These are phyloP conservation scores for cat (Felis catus) DNA, from an alignment of 2,113 vertebrate genomes.

Conservation along the genomic window F.catus_Fca126_mat1.0 CM031417.1:111941501-111942000, in stretches of 20 bases:
- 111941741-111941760: not conserved
- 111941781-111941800: not conserved
- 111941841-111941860: not conserved
- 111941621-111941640: not conserved
- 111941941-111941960: not conserved
- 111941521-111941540: slow-evolving; percentile 77
- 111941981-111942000: not conserved
- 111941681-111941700: not conserved
- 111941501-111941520: slow-evolving; percentile 72
- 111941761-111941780: not conserved
- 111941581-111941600: slow-evolving; percentile 58
- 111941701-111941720: too few relatives aligned
- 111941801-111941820: not conserved
- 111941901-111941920: not conserved
- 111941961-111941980: not conserved
- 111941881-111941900: not conserved
- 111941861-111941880: not conserved
- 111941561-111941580: slow-evolving; percentile 58
- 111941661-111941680: not conserved
- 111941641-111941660: not conserved
- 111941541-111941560: slow-evolving; percentile 68
- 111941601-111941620: not conserved
- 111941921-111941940: not conserved
- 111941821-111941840: not conserved
- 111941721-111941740: not conserved